Evolutionary conservation across 2,113 vertebrate species (phyloP), one percentile per base, ranked within the genome.

Genomic region (Trinectes maculatus): DNA sequence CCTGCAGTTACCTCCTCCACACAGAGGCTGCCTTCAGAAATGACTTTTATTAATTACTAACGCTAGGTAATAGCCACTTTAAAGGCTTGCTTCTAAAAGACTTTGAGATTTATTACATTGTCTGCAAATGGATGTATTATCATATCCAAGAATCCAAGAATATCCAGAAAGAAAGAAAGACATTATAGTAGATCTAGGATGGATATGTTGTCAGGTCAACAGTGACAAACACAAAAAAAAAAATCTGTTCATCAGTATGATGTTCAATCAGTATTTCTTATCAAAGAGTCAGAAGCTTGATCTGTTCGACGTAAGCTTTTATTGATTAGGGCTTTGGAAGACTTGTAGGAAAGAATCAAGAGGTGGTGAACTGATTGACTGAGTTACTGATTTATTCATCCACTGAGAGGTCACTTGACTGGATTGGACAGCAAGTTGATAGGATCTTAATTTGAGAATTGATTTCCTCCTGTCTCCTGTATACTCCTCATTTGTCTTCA

Each of bases 281-380:
- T 26, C 0, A 2, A 49, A 24, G 33, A 49, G 6, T 24, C 33
- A 22, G 22, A 58, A 1, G 7, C 33, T 29, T 22, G 21, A 36
- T 16, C 13, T 52, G 67, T 72, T 56, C 16, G 24, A 63, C 15
- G 6, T 21, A 53, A 43, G 43, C 34, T 33, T 51, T 18, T 53
- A 75, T 77, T 55, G 68, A 83, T 77, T 62, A 26, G 11, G 43
- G 37, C 64, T 69, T 69, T 26, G 42, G n/a, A 42, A 2, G 57
- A 69, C 68, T 63, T 70, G 46, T 61, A 53, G 65, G 51, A 78
- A 10, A 59, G 82, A 83, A 73, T 85, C 74, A 70, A 52, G 74
- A 81, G 63, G 69, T 67, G 62, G 19, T 77, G 75, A 74, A 75
- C 31, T 63, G 44, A 83, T 72, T 64, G 68, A 70, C 48, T 65